phyloP scores from a whole-genome alignment of 2,888 invertebrate species.

The Lucinisca nassula region DNA sequence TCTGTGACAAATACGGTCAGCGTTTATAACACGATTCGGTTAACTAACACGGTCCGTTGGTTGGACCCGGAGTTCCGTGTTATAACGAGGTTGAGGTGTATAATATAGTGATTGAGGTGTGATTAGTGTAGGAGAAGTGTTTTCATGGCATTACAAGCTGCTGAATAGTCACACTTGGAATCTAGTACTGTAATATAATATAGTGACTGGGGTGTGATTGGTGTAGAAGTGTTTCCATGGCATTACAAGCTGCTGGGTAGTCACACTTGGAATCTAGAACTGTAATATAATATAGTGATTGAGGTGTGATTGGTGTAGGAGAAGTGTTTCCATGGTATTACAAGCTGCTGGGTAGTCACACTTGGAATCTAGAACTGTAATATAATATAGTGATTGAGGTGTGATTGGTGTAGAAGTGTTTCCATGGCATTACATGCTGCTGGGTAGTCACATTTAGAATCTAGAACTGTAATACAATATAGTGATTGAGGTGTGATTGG shows the following conservation, averaged over 20 bases:
- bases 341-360: constrained; percentile 99
- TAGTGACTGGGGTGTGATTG: constrained; percentile 96
- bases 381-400: no score
- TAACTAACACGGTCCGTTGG: no score
- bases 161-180: constrained; percentile 99
- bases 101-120: no score
- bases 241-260: constrained; percentile 99
- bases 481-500: constrained; percentile 94
- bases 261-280: constrained; percentile 99
- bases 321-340: constrained; percentile 99
- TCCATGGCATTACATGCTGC: no score
- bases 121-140: constrained; percentile 98
- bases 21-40: no score
- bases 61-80: no score
- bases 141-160: constrained; percentile 99
- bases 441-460: no score
- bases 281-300: constrained; percentile 88
- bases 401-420: no score
- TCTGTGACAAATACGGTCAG: no score
- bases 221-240: constrained; percentile 99
- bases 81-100: no score
- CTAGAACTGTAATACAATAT: no score
- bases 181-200: constrained; percentile 92
- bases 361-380: constrained; percentile 95
- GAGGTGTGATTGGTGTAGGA: constrained; percentile 96